Conservation (phyloP, 2,888 invertebrate species). For the Drosophila ustulata region DNA sequence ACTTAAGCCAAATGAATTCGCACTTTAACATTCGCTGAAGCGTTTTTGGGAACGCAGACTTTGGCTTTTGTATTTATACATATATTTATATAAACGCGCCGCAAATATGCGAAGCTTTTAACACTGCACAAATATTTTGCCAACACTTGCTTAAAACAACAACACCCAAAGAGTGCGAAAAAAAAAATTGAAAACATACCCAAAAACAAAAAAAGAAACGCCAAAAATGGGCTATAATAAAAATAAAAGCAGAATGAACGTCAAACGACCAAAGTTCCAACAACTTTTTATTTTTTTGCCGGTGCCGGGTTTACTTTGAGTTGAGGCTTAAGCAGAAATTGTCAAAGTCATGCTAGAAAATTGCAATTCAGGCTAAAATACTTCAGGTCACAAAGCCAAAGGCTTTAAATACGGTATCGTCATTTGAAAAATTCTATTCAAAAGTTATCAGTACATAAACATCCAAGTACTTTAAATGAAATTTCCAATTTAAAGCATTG, state of each 20-base stretch:
- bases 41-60: constrained; percentile 8
- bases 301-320: constrained; percentile 30
- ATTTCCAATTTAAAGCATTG: not conserved
- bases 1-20: not conserved
- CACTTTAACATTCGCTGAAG: not conserved
- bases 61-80: constrained; percentile 3
- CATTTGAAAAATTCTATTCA: constrained; percentile 33
- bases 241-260: constrained; percentile 48
- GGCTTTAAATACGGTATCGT: constrained; percentile 48
- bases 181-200: constrained; percentile 17
- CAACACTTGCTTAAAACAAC: constrained; percentile 36
- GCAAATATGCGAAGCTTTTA: constrained; percentile 44
- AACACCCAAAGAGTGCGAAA: constrained; percentile 14
- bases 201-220: constrained; percentile 19
- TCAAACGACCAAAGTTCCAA: constrained; percentile 62
- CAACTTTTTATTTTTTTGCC: constrained; percentile 53
- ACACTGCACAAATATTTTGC: constrained; percentile 46
- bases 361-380: constrained; percentile 50
- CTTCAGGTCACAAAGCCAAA: constrained; percentile 54
- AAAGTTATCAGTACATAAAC: constrained; percentile 2
- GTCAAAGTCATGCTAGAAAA: constrained; percentile 69
- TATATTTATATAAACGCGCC: constrained; percentile 17
- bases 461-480: not conserved
- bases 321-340: constrained; percentile 45
- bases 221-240: constrained; percentile 41